phyloP scores from a whole-genome alignment of 2,888 invertebrate species.

The Torymus auratus region DNA sequence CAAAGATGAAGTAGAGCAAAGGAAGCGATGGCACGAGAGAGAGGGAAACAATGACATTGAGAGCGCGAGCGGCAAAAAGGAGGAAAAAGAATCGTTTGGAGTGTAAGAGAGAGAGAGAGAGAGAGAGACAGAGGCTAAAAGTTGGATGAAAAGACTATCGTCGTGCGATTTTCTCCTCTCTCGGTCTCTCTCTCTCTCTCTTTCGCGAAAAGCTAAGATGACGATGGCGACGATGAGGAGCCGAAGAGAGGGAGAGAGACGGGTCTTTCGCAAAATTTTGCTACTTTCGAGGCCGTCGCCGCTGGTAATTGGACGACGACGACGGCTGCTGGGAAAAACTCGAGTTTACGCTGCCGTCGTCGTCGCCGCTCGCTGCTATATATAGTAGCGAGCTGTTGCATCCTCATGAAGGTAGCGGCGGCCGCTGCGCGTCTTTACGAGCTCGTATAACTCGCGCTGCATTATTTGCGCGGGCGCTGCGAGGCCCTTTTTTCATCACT shows the following conservation, averaged over 20 bases:
- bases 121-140: slow-evolving; percentile 11
- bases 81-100: slow-evolving; percentile 12
- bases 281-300: slow-evolving; percentile 58
- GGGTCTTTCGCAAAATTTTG: slow-evolving; percentile 65
- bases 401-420: slow-evolving; percentile 16
- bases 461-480: slow-evolving; percentile 30
- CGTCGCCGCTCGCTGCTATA: background rate
- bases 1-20: slow-evolving; percentile 35
- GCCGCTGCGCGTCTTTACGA: slow-evolving; percentile 36
- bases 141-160: slow-evolving; percentile 48
- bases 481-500: background rate
- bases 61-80: background rate
- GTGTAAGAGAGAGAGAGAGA: background rate
- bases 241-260: slow-evolving; percentile 40
- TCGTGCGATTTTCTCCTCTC: slow-evolving; percentile 39
- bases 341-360: background rate
- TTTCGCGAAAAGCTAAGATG: slow-evolving; percentile 2
- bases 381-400: slow-evolving; percentile 44
- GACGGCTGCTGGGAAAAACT: background rate
- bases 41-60: slow-evolving; percentile 14
- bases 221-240: slow-evolving; percentile 15
- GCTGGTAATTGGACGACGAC: slow-evolving; percentile 40
- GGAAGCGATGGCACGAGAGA: background rate
- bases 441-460: slow-evolving; percentile 50
- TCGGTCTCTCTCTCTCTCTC: background rate